A percentile compares a stretch with the other conserved stretches of the same genome.
Conservation (phyloP, 2,888 invertebrate species). For the Andrena camellia region DNA sequence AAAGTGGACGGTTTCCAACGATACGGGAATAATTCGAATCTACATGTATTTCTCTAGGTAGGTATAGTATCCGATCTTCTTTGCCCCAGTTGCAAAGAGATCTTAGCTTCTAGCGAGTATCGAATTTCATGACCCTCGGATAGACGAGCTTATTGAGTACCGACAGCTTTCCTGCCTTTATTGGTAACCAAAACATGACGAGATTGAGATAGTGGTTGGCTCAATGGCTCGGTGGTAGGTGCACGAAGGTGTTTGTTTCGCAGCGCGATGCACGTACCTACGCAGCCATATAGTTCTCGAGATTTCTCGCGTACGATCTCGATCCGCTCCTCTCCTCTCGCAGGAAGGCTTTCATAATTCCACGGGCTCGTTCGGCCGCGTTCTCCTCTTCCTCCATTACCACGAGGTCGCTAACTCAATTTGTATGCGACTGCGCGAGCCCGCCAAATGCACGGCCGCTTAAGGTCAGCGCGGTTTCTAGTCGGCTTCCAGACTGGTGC, state of each 20-base stretch:
- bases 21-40: too few species aligned
- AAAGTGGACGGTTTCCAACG: background rate
- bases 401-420: constrained; percentile 82
- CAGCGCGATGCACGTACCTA: background rate
- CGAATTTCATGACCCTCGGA: too few species aligned
- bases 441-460: constrained; percentile 79
- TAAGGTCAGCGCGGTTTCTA: constrained; percentile 79
- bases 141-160: too few species aligned
- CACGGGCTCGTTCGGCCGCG: constrained; percentile 20
- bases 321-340: background rate
- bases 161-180: too few species aligned
- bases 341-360: background rate
- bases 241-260: background rate
- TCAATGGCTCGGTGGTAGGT: background rate
- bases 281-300: background rate
- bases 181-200: too few species aligned
- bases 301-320: background rate
- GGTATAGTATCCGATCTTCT: too few species aligned
- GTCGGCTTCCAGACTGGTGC: constrained; percentile 61
- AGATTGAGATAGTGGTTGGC: too few species aligned
- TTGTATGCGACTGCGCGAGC: constrained; percentile 82
- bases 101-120: too few species aligned
- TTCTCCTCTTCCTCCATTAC: constrained; percentile 75
- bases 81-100: too few species aligned
- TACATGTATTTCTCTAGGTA: too few species aligned